Evolutionary conservation across 2,888 invertebrate species (phyloP), one percentile per base, ranked within the genome.

Genomic region (Entomobrya multifasciata): DNA sequence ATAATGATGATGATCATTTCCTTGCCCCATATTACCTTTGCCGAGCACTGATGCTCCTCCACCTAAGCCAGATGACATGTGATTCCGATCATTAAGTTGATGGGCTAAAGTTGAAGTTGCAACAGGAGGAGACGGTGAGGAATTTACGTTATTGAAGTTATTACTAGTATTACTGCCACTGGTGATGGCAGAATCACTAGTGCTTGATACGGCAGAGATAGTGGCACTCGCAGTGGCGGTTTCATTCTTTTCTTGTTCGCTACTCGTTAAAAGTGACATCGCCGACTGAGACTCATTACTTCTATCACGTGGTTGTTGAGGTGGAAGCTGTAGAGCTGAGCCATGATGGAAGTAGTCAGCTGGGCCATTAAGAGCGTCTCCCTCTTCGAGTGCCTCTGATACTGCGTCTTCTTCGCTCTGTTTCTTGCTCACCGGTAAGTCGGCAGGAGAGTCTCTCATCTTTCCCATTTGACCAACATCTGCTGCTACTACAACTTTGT

Each of bases 51-150:
- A 41, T 74, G 49, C 22, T 74, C 57, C 57, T 22, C 27, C 81
- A 57, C 25, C 57, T 52, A 67, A 47, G 81, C 81, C 81, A 81
- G 81, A 72, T 81, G 81, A 81, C 81, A 81, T 81, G 70, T 81
- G 81, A 81, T 81, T 27, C 11, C 72, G 57, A 70, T 81, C 81
- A 81, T 81, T 81, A 81, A 81, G 57, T 30, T 57, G 70, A 72
- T 81, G 81, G 67, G 67, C 80, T 67, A 80, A 67, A 80, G 80
- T 80, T 52, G 78, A 62, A 70, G 80, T 52, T 67, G 80, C 55
- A 80, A 74, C 52, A 74, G 52, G 27, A 74, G 52, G 70, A 70
- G 74, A 52, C 27, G 80, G n/a, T 10, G 62, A 78, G 27, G 79
- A 80, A 49, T 52, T 70, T 41, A 44, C 17, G 57, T 52, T 52